These are phyloP conservation scores for Pyrochroa serraticornis DNA, from an alignment of 2,888 invertebrate species.

Conservation along the genomic window DNA sequence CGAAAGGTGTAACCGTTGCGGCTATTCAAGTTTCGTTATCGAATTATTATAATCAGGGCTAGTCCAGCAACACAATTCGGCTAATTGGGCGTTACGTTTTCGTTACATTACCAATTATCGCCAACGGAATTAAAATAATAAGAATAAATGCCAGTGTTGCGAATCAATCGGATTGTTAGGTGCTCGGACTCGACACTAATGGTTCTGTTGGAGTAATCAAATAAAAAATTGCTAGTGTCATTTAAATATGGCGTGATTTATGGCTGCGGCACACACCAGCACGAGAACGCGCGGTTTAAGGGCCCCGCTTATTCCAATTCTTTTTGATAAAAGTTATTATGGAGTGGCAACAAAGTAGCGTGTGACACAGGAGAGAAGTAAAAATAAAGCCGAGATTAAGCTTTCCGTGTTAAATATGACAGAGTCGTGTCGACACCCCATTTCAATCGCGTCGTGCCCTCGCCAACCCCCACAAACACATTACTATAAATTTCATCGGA, in stretches of 20 bases:
- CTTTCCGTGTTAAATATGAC: conserved; percentile 45
- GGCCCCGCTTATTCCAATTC: conserved; percentile 12
- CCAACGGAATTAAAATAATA: background rate
- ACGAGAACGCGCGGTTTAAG: conserved; percentile 15
- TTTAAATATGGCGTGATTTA: conserved; percentile 25
- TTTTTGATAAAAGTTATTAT: conserved; percentile 21
- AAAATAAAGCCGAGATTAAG: conserved; percentile 34
- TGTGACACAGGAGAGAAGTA: conserved; percentile 24
- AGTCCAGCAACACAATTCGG: background rate
- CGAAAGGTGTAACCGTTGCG: background rate
- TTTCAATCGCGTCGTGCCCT: conserved; percentile 51
- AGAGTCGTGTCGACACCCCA: conserved; percentile 58
- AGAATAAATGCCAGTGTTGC: background rate
- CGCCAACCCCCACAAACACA: conserved; percentile 50
- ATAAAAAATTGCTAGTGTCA: conserved; percentile 23
- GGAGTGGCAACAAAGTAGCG: conserved; percentile 23
- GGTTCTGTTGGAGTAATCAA: conserved; percentile 6
- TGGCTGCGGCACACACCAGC: conserved; percentile 19
- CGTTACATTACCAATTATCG: no score
- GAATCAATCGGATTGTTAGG: background rate
- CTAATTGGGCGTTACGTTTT: background rate
- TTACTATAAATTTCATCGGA: conserved; percentile 51
- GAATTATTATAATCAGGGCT: conserved; percentile 2
- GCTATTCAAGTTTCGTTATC: background rate
- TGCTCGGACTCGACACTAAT: background rate